Conservation (phyloP, 1,140 invertebrate species). For the Schlechtendalia chinensis region DNA sequence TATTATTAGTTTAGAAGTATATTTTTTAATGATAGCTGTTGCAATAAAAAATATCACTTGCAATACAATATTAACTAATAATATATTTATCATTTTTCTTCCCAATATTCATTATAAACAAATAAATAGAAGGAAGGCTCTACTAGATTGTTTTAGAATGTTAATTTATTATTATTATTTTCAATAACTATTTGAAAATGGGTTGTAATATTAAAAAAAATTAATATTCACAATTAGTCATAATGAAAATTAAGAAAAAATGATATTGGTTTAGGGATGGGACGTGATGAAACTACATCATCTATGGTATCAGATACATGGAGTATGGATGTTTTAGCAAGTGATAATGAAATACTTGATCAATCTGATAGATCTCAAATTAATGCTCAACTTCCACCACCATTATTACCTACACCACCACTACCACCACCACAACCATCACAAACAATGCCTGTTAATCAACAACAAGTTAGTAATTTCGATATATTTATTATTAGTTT, state of each 20-base stretch:
- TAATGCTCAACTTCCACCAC: constrained; percentile 30
- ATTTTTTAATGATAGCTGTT: background rate
- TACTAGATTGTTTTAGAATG: too few species aligned
- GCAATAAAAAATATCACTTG: too few species aligned
- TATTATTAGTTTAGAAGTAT: background rate
- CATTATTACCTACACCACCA: background rate
- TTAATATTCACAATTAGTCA: too few species aligned
- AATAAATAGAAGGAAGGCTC: too few species aligned
- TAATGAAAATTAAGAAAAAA: too few species aligned
- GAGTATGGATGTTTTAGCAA: constrained; percentile 94
- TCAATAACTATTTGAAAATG: too few species aligned
- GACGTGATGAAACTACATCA: constrained; percentile 84
- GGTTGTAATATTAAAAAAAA: too few species aligned
- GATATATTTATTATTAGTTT: background rate
- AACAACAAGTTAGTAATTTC: constrained; percentile 43
- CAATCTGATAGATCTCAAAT: constrained; percentile 55
- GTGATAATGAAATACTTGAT: constrained; percentile 86
- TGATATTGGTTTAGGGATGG: constrained; percentile 12
- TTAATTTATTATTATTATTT: too few species aligned
- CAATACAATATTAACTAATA: too few species aligned
- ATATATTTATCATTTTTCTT: too few species aligned
- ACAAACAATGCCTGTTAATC: constrained; percentile 6
- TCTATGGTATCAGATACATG: constrained; percentile 96
- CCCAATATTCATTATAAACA: too few species aligned
- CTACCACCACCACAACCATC: background rate